These are phyloP conservation scores for Ictalurus punctatus DNA, from an alignment of 2,113 vertebrate genomes.

Conservation along the genomic window DNA sequence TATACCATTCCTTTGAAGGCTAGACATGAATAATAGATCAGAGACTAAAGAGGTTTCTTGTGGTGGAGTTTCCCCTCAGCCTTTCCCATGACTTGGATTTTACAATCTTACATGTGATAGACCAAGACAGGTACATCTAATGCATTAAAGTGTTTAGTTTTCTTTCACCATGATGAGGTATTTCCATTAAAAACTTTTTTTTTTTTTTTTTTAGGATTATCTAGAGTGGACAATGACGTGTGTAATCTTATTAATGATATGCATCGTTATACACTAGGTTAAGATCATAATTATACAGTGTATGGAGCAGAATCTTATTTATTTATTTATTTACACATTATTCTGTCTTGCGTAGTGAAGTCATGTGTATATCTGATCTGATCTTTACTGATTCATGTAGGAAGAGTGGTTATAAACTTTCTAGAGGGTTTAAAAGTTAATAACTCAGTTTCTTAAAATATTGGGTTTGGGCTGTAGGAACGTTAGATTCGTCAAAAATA, in stretches of 20 bases:
- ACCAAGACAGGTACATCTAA: not conserved
- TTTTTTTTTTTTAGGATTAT: not conserved
- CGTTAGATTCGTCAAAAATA: not conserved
- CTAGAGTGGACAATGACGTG: not conserved
- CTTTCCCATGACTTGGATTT: conserved; percentile 3
- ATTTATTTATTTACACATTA: not conserved
- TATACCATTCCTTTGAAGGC: conserved; percentile 49
- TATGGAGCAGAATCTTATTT: not conserved
- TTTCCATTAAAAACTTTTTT: not conserved
- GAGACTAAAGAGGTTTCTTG: conserved; percentile 36
- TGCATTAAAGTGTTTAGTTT: not conserved
- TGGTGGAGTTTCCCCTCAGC: conserved; percentile 20
- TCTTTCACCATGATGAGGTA: not conserved
- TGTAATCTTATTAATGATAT: not conserved
- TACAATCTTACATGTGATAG: conserved; percentile 17
- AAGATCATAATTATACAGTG: not conserved
- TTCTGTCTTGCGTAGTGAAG: not conserved
- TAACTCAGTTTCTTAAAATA: not conserved
- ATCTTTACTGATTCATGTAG: not conserved
- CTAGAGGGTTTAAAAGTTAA: not conserved
- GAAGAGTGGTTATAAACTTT: not conserved
- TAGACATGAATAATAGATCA: conserved; percentile 52
- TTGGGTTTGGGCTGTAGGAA: not conserved
- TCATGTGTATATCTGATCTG: not conserved
- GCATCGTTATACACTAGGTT: conserved; percentile 8